Conservation (phyloP, 2,113 vertebrate genomes). For the Grammomys surdaster region DNA sequence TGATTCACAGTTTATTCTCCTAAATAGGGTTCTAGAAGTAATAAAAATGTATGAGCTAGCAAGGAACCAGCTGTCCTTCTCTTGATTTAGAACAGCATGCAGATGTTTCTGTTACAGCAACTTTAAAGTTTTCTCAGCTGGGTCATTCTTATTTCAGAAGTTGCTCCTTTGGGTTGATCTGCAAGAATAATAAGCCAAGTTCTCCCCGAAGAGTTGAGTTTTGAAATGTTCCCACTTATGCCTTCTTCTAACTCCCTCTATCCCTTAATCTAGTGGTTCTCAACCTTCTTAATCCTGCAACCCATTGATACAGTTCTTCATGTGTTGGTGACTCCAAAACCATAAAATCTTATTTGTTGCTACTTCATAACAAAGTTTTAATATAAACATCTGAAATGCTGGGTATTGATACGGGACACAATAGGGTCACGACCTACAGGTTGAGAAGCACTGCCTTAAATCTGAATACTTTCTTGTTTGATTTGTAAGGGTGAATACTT, state of each 20-base stretch:
- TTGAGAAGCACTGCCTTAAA: not conserved
- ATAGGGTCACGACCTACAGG: not conserved
- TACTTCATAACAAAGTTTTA: not conserved
- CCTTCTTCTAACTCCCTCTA: not conserved
- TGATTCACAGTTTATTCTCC: slow-evolving; percentile 1
- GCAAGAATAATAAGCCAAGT: not conserved
- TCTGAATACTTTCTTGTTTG: not conserved
- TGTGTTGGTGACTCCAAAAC: not conserved
- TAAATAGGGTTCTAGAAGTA: not conserved
- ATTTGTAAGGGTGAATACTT: not conserved
- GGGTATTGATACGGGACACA: not conserved
- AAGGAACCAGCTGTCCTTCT: not conserved
- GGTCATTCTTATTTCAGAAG: not conserved
- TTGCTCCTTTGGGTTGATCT: not conserved
- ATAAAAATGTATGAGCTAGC: not conserved
- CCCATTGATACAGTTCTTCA: not conserved
- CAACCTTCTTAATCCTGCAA: not conserved
- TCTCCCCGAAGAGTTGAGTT: not conserved
- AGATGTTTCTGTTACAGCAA: slow-evolving; percentile 24
- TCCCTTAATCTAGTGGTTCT: too few species aligned
- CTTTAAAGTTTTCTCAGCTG: not conserved
- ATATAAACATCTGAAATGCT: not conserved
- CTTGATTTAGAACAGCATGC: not conserved
- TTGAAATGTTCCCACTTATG: rapidly evolving
- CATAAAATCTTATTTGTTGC: not conserved